phyloP scores from a whole-genome alignment of 2,888 invertebrate genomes.

The Polydrusus tereticollis region DNA sequence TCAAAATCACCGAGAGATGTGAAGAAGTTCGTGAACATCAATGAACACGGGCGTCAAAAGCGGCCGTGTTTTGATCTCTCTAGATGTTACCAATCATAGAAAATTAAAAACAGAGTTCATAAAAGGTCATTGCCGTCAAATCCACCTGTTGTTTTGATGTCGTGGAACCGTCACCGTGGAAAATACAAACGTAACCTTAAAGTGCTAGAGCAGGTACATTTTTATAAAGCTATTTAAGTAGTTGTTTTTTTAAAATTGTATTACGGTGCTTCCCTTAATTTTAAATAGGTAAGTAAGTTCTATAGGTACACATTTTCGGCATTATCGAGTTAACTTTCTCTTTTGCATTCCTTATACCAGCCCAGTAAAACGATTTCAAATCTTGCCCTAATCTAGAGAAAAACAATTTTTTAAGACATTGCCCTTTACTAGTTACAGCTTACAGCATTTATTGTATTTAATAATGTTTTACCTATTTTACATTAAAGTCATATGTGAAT shows the following conservation, averaged over 20 bases:
- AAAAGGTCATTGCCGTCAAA: conserved; percentile 5
- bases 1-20: too few species aligned
- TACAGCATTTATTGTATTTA: too few species aligned
- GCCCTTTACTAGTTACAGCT: too few species aligned
- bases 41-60: too few species aligned
- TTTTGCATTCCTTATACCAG: neutral
- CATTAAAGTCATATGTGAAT: too few species aligned
- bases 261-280: neutral
- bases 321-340: neutral
- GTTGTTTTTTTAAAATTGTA: neutral
- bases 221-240: neutral
- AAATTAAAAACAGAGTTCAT: neutral
- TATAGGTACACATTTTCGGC: neutral
- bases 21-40: too few species aligned
- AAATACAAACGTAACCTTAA: conserved; percentile 12
- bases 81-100: neutral
- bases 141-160: conserved; percentile 18
- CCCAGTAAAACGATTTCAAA: too few species aligned
- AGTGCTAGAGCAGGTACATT: neutral
- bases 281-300: conserved; percentile 9
- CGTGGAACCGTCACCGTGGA: neutral
- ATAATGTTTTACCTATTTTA: too few species aligned
- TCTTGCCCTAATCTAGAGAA: too few species aligned
- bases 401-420: too few species aligned
- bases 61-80: too few species aligned